A percentile compares a stretch with the other conserved stretches of the same genome.
Evolutionary conservation across 2,888 invertebrate species (phyloP).

Genomic region (Diarsia mendica): DNA sequence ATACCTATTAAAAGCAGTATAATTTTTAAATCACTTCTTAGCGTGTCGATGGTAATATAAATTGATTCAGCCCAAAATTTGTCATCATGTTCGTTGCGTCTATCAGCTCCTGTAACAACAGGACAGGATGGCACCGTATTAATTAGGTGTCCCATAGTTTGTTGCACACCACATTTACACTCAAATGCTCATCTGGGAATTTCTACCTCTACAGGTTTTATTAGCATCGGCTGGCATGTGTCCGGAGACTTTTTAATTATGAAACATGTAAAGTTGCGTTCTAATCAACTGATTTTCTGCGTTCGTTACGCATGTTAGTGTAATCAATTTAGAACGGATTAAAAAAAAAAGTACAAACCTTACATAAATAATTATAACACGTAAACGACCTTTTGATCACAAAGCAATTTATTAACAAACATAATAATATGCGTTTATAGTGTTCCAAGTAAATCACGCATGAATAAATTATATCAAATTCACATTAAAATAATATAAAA

Average conservation of each 20-base stretch:
- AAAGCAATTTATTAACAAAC: slow-evolving; percentile 1
- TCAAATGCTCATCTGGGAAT: background rate
- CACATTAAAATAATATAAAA: slow-evolving; percentile 28
- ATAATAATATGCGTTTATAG: background rate
- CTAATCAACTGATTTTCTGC: background rate
- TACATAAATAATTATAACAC: background rate
- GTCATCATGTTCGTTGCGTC: background rate
- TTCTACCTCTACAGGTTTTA: background rate
- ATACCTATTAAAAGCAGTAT: background rate
- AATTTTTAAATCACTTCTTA: background rate
- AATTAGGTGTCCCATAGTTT: background rate
- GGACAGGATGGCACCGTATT: background rate
- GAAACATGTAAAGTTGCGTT: background rate
- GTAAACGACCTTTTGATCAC: background rate
- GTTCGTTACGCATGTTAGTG: no score
- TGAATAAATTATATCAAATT: slow-evolving; percentile 11
- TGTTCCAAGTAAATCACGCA: slow-evolving; percentile 11
- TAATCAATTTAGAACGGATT: background rate
- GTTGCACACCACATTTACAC: background rate
- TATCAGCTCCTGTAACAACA: background rate
- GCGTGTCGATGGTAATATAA: background rate
- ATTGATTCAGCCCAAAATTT: background rate
- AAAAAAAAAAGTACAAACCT: background rate
- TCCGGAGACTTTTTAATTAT: background rate
- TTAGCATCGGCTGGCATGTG: background rate